A percentile compares a stretch with the other conserved stretches of the same genome.
Conservation (phyloP, 2,797 vertebrate genomes). For the Notoglanidium macrostoma region DNA sequence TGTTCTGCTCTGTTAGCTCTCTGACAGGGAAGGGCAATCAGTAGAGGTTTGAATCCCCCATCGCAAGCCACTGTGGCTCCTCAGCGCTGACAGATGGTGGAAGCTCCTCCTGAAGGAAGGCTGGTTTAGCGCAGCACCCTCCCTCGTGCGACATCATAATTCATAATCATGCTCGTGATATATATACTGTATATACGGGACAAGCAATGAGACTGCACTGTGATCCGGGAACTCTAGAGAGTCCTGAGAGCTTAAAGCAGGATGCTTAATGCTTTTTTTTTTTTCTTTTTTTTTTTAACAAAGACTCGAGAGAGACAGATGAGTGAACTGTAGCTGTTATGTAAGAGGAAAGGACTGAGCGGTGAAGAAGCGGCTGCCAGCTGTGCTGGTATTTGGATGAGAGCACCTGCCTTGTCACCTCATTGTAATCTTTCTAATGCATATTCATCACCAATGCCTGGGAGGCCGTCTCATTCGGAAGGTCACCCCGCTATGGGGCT, state of each 20-base stretch:
- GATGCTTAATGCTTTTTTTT: neutral
- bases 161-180: slow-evolving; percentile 60
- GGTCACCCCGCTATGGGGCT: slow-evolving; percentile 66
- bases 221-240: slow-evolving; percentile 13
- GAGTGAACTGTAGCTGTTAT: slow-evolving; percentile 62
- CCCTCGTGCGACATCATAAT: slow-evolving; percentile 62
- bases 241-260: slow-evolving; percentile 39
- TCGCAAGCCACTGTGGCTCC: slow-evolving; percentile 70
- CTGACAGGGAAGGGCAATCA: slow-evolving; percentile 69
- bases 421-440: slow-evolving; percentile 72
- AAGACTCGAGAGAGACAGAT: slow-evolving; percentile 32
- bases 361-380: slow-evolving; percentile 69
- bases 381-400: slow-evolving; percentile 68
- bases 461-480: slow-evolving; percentile 68
- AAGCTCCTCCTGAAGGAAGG: slow-evolving; percentile 63
- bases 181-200: slow-evolving; percentile 13
- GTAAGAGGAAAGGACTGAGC: slow-evolving; percentile 66
- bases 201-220: slow-evolving; percentile 25
- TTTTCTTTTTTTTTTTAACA: neutral
- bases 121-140: slow-evolving; percentile 48
- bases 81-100: slow-evolving; percentile 74
- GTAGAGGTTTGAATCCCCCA: slow-evolving; percentile 63
- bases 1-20: slow-evolving; percentile 68
- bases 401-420: slow-evolving; percentile 71
- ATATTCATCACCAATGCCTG: slow-evolving; percentile 72